Evolutionary conservation across 1,140 invertebrate species (phyloP).

Genomic region (Apis dorsata): DNA sequence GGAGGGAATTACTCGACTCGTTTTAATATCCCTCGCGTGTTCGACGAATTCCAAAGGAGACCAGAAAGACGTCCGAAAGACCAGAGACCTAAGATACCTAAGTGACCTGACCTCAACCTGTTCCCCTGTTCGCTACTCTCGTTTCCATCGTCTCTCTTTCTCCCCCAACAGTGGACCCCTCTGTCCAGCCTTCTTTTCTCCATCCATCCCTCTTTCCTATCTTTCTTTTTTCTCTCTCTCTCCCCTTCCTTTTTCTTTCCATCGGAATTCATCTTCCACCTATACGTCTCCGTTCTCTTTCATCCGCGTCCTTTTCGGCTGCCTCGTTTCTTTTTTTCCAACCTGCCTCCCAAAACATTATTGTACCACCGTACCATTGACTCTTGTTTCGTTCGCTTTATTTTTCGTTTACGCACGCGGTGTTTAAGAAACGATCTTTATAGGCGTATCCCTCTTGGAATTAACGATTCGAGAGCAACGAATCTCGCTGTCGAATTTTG

Average conservation of each 20-base stretch:
- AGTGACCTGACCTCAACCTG: conserved; percentile 46
- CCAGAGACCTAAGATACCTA: conserved; percentile 31
- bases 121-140: conserved; percentile 39
- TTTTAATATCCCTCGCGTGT: conserved; percentile 39
- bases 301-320: background rate
- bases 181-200: conserved; percentile 22
- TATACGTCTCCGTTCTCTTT: conserved; percentile 28
- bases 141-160: conserved; percentile 8
- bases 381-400: background rate
- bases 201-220: background rate
- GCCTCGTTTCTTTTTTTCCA: background rate
- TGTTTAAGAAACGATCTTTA: too few species aligned
- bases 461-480: too few species aligned
- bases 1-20: conserved; percentile 41
- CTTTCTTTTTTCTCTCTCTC: background rate
- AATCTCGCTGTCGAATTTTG: too few species aligned
- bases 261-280: conserved; percentile 41
- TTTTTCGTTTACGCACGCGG: background rate
- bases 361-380: background rate
- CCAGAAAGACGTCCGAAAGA: conserved; percentile 26
- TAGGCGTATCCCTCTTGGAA: background rate
- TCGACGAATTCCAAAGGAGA: conserved; percentile 48
- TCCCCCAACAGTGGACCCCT: background rate
- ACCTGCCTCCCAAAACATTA: conserved; percentile 10
- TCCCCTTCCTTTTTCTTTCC: background rate